A percentile compares a stretch with the other conserved stretches of the same genome.
These are phyloP conservation scores for Ascaphus truei DNA, from an alignment of 2,113 vertebrate species.

Conservation along the genomic window DNA sequence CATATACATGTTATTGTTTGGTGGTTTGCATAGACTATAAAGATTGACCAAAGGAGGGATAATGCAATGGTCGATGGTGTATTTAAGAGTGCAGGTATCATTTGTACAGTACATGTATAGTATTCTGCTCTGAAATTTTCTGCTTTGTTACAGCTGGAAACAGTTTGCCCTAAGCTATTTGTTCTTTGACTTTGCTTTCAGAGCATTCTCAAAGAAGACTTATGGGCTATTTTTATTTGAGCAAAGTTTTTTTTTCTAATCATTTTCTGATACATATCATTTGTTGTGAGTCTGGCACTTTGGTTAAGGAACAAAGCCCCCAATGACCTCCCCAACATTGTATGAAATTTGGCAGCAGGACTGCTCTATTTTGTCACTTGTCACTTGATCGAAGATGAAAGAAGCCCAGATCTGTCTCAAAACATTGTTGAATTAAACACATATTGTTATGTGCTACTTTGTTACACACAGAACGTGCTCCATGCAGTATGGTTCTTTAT, in stretches of 20 bases:
- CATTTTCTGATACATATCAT: constrained; percentile 45
- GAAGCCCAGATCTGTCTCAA: constrained; percentile 42
- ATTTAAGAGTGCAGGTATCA: no score
- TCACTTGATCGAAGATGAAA: constrained; percentile 67
- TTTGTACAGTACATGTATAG: no score
- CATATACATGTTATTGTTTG: no score
- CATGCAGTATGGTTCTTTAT: no score
- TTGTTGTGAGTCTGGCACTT: constrained; percentile 45
- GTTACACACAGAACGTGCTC: no score
- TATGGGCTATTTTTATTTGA: constrained; percentile 40
- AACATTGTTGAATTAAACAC: not conserved
- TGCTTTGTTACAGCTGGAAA: not conserved
- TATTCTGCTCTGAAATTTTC: not conserved
- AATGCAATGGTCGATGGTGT: no score
- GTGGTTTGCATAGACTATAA: no score
- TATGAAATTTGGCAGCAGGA: constrained; percentile 42
- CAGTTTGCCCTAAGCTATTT: not conserved
- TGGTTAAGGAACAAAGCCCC: constrained; percentile 37
- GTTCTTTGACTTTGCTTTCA: constrained; percentile 40
- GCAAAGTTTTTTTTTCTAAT: constrained; percentile 32
- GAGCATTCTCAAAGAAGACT: constrained; percentile 42
- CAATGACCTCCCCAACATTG: constrained; percentile 36
- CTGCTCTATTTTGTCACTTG: constrained; percentile 41
- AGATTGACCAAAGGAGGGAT: no score
- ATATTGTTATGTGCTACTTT: not conserved